Base-by-base conservation (phyloP, 2,888 invertebrate species). In the Eupithecia pulchellata region DNA sequence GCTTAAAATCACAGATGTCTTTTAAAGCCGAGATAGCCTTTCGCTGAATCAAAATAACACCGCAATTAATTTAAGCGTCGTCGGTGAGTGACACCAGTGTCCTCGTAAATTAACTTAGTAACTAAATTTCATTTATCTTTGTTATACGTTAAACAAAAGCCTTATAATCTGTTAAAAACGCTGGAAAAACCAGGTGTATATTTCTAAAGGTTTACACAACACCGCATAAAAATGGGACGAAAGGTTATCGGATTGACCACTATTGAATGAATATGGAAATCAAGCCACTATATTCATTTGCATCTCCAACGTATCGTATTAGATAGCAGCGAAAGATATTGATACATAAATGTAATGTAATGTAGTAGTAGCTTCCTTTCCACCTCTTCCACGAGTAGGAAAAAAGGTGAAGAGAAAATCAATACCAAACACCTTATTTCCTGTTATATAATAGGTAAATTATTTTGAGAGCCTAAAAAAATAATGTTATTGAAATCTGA, bases 211-310 rank as follows among this genome's bases (percentile, higher is more conserved):
- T 20, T 20, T 25, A 47, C 47, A 47, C 30, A 52, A 6, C 11
- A 60, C n/a, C 30, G 17, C 30, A n/a, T 60, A 66, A 60, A 68
- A 67, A 60, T 39, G 36, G 57, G 67, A 71, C 58, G 73, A 79
- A 66, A 79, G 76, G 77, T 78, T 77, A 83, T 73, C 65, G 72
- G 69, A 75, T 75, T 82, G 77, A 78, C 81, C 77, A 79, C 77
- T 76, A 80, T 82, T 82, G 77, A 81, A 79, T 77, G 71, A 77
- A 76, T 82, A 88, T 85, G 86, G 79, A 84, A 87, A 88, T 85
- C 64, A 78, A 34, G 74, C 77, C 78, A 75, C 30, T 80, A 83
- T 82, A 84, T 85, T 63, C 68, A 87, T 86, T 86, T 85, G 77
- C 82, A 85, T 85, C 69, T 32, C 60, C 29, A 2, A 58, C 9